Conservation (phyloP, 2,113 vertebrate species). For the Piprites chloris region DNA sequence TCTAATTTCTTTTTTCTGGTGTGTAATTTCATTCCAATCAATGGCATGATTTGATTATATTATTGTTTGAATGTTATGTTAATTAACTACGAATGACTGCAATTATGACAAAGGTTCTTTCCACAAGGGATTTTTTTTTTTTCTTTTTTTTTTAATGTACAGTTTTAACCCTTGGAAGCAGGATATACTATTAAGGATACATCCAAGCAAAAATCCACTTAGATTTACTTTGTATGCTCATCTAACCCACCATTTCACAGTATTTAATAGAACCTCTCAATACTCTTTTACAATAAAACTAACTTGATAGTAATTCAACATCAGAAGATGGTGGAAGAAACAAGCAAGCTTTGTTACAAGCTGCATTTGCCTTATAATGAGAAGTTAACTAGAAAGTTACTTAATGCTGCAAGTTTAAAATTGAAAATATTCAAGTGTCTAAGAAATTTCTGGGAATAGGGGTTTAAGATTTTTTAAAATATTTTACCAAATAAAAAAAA, state of each 20-base stretch:
- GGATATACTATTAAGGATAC: not conserved
- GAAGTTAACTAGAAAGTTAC: not conserved
- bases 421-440: not conserved
- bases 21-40: slow-evolving; percentile 54
- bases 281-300: not conserved
- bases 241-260: not conserved
- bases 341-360: not conserved
- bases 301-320: not conserved
- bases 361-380: not conserved
- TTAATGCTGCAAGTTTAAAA: not conserved
- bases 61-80: slow-evolving; percentile 55
- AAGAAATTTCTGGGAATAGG: not conserved
- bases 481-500: not conserved
- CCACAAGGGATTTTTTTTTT: not conserved
- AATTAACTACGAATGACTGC: slow-evolving; percentile 60
- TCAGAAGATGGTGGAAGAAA: not conserved
- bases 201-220: not conserved
- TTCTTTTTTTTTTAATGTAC: not conserved
- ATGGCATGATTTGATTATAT: slow-evolving; percentile 55
- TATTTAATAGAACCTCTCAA: not conserved
- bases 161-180: slow-evolving; percentile 18
- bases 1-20: not conserved
- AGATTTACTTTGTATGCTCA: not conserved
- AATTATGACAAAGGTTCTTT: slow-evolving; percentile 51
- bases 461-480: not conserved